phyloP scores from a whole-genome alignment of 2,797 vertebrate species.

The Acipenser oxyrinchus region DNA sequence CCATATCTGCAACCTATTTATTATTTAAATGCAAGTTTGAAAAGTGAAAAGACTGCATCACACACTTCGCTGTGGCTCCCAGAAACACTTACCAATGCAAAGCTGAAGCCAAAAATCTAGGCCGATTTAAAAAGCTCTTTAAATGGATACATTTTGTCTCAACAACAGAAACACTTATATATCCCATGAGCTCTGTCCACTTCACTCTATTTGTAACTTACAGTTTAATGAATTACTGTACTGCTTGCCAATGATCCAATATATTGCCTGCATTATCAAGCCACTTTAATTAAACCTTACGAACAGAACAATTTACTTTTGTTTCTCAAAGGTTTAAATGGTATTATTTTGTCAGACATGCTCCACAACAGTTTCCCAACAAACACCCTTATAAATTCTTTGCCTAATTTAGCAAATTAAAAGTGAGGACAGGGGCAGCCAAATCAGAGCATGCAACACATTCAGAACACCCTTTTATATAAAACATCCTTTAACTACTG shows the following conservation, averaged over 20 bases:
- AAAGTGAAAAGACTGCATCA: too few species aligned
- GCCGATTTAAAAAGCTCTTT: too few species aligned
- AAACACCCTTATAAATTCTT: slow-evolving; percentile 16
- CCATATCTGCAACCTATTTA: too few species aligned
- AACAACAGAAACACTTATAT: not conserved
- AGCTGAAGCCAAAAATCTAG: too few species aligned
- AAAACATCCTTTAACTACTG: too few species aligned
- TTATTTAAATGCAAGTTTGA: too few species aligned
- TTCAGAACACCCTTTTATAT: too few species aligned
- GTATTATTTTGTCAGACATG: slow-evolving; percentile 17
- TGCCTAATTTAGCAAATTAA: slow-evolving; percentile 21
- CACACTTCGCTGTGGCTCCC: too few species aligned
- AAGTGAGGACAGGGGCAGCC: not conserved
- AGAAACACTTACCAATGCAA: too few species aligned
- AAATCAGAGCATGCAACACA: too few species aligned
- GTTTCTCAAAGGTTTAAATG: slow-evolving; percentile 1
- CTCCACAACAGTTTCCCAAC: slow-evolving; percentile 16
- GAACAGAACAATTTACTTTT: slow-evolving; percentile 9
- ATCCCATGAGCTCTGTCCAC: not conserved
- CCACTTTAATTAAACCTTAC: slow-evolving; percentile 10
- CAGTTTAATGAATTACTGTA: slow-evolving; percentile 8
- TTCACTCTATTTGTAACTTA: not conserved
- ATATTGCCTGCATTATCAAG: slow-evolving; percentile 8
- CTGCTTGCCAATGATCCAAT: not conserved
- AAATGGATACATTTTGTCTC: not conserved